Percentiles rank a stretch among this genome's conserved stretches.
Conservation (phyloP, 1,140 invertebrate species). For the Lethocerus indicus region DNA sequence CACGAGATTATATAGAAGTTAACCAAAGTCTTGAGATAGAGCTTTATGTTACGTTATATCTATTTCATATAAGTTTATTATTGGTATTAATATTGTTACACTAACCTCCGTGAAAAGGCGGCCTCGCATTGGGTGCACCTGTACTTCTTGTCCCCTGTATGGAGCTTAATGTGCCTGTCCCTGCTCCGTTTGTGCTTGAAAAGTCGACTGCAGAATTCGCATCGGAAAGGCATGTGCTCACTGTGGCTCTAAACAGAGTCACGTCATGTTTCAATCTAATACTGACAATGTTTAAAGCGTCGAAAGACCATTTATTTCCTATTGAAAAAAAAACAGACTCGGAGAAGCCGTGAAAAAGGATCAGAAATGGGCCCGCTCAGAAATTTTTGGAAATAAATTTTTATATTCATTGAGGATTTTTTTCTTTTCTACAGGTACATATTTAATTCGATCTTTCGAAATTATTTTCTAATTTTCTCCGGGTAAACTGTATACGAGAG, state of each 20-base stretch:
- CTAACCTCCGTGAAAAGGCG: conserved; percentile 80
- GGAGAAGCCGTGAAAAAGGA: background rate
- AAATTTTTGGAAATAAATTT: background rate
- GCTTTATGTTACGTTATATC: no score
- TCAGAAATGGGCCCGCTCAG: background rate
- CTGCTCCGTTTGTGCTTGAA: conserved; percentile 91
- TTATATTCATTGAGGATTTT: background rate
- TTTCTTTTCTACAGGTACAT: no score
- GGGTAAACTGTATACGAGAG: no score
- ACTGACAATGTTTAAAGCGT: background rate
- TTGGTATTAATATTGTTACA: background rate
- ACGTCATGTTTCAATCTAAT: background rate
- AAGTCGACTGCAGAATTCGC: conserved; percentile 71
- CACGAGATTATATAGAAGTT: no score
- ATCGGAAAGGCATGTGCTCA: conserved; percentile 78
- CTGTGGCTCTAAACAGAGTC: conserved; percentile 53
- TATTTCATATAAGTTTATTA: no score
- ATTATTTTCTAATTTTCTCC: no score
- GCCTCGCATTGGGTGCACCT: conserved; percentile 81
- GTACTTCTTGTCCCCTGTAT: conserved; percentile 88
- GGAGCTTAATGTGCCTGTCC: conserved; percentile 86
- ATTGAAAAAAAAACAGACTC: background rate
- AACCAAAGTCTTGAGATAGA: no score
- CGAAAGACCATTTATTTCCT: background rate
- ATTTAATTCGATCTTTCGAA: no score